phyloP scores from a whole-genome alignment of 2,888 invertebrate genomes.

The Griposia aprilina region DNA sequence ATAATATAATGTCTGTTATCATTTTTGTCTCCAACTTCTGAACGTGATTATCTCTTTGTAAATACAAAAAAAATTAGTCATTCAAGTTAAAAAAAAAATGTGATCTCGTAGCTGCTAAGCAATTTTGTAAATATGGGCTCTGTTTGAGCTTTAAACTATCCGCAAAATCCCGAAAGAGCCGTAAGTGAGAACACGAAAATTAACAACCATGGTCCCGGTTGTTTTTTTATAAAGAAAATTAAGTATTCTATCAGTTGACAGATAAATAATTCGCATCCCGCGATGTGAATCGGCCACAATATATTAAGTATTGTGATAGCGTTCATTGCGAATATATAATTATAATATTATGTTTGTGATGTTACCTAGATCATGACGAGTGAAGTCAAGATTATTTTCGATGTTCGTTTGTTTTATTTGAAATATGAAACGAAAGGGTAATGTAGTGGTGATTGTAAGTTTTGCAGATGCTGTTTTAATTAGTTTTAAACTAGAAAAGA shows the following conservation, averaged over 20 bases:
- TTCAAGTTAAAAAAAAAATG: no score
- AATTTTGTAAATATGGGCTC: background rate
- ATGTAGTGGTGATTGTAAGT: no score
- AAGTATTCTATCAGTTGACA: background rate
- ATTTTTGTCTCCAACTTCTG: background rate
- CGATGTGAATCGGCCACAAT: background rate
- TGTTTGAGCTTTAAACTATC: background rate
- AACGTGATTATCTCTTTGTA: background rate
- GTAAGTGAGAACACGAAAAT: background rate
- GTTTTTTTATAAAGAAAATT: background rate
- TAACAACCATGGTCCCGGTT: background rate
- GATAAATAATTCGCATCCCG: no score
- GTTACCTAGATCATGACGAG: slow-evolving; percentile 56
- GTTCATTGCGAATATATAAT: slow-evolving; percentile 62
- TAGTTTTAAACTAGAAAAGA: background rate
- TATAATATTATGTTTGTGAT: slow-evolving; percentile 62
- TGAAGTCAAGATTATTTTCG: slow-evolving; percentile 44
- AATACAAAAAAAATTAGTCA: background rate
- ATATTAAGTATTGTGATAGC: slow-evolving; percentile 31
- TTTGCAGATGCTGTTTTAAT: background rate
- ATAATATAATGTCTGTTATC: no score
- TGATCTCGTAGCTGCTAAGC: background rate
- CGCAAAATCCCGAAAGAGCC: background rate
- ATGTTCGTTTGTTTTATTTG: slow-evolving; percentile 4
- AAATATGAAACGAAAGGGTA: background rate